A percentile compares a stretch with the other conserved stretches of the same genome.
phyloP scores from a whole-genome alignment of 2,113 vertebrate species.

The Himantopus leucocephalus region DNA sequence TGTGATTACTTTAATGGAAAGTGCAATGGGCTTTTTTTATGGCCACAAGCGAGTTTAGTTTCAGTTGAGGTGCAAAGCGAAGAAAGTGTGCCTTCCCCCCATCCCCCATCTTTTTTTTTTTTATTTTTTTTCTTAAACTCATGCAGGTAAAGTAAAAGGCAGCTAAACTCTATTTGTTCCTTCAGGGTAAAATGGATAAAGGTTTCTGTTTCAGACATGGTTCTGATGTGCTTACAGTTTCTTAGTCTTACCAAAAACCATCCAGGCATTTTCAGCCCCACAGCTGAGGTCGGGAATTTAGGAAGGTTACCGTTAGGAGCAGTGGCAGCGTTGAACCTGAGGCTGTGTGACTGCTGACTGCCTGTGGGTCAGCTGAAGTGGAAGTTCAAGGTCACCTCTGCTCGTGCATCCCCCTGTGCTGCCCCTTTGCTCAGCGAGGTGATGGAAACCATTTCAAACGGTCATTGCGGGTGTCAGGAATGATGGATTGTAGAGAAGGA shows the following conservation, averaged over 20 bases:
- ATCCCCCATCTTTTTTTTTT: neutral
- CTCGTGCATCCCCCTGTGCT: neutral
- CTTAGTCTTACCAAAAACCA: neutral
- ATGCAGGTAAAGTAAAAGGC: neutral
- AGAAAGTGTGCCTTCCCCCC: neutral
- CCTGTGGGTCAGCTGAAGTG: too few species aligned
- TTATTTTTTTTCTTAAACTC: neutral
- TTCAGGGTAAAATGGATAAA: neutral
- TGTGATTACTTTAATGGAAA: slow-evolving; percentile 10
- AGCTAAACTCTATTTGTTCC: neutral
- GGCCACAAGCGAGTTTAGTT: neutral
- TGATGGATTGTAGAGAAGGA: slow-evolving; percentile 56
- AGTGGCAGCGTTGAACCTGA: too few species aligned
- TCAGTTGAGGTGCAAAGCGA: neutral
- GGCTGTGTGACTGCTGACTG: too few species aligned
- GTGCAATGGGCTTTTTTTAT: neutral
- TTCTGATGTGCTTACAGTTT: neutral
- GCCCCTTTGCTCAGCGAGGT: slow-evolving; percentile 1
- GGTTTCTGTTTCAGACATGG: neutral
- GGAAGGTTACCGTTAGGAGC: too few species aligned
- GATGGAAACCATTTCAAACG: neutral
- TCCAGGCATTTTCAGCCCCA: too few species aligned
- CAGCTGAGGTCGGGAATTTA: too few species aligned
- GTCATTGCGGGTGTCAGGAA: neutral
- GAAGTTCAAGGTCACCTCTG: neutral